Conservation (phyloP, 1,140 invertebrate species). For the Tetramorium parvispinum region DNA sequence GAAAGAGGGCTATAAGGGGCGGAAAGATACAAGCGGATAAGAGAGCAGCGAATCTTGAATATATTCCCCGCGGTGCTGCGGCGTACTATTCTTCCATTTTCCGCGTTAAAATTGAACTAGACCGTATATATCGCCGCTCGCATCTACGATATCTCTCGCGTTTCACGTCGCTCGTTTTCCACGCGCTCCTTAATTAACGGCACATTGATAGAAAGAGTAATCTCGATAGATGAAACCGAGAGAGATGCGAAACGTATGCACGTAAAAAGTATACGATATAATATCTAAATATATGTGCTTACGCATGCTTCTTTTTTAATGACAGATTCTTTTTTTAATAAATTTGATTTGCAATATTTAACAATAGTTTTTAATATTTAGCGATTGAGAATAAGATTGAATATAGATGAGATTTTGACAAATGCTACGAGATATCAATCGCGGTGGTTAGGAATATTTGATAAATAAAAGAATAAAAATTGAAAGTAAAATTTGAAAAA, state of each 20-base stretch:
- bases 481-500: slow-evolving; percentile 7
- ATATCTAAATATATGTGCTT: neutral
- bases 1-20: slow-evolving; percentile 2
- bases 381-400: neutral
- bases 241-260: neutral
- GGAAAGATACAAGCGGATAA: slow-evolving; percentile 43
- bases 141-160: slow-evolving; percentile 19
- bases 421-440: neutral
- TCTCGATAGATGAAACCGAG: neutral
- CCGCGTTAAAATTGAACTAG: slow-evolving; percentile 39
- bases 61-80: neutral
- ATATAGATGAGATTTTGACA: neutral
- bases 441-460: neutral
- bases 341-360: neutral
- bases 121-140: slow-evolving; percentile 6
- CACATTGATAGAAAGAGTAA: slow-evolving; percentile 2
- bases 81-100: slow-evolving; percentile 2
- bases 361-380: neutral
- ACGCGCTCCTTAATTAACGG: slow-evolving; percentile 24
- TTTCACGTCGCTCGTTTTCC: neutral
- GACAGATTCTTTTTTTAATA: neutral
- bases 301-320: neutral
- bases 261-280: neutral
- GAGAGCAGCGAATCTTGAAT: slow-evolving; percentile 23
- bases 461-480: slow-evolving; percentile 5